Conservation (phyloP, 1,140 invertebrate species). For the Trachymyrmex septentrionalis region DNA sequence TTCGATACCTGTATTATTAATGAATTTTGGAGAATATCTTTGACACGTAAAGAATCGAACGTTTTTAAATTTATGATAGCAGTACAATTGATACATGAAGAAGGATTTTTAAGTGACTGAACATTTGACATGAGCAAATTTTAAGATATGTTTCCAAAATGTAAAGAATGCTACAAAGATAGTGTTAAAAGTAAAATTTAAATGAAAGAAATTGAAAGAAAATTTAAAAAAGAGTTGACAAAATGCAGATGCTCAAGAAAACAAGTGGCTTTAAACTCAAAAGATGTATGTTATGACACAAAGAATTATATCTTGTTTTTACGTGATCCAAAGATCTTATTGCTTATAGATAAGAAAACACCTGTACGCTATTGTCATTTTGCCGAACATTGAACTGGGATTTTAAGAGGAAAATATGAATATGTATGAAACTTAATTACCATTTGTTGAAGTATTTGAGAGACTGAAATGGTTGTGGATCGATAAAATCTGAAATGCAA, state of each 20-base stretch:
- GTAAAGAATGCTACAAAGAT: neutral
- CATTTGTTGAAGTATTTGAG: neutral
- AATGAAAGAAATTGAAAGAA: neutral
- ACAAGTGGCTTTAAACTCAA: neutral
- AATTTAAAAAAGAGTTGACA: neutral
- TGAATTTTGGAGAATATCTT: neutral
- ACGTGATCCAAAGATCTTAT: neutral
- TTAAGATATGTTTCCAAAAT: neutral
- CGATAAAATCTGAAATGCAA: neutral
- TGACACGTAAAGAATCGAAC: too few relatives aligned
- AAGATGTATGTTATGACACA: neutral
- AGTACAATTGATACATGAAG: neutral
- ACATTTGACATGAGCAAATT: neutral
- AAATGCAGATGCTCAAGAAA: neutral
- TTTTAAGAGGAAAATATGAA: constrained; percentile 1
- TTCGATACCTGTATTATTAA: neutral
- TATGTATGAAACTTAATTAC: neutral
- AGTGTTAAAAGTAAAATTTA: neutral
- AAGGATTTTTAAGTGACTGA: constrained; percentile 7
- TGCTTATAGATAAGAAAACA: neutral
- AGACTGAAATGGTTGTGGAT: neutral
- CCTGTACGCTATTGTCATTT: neutral
- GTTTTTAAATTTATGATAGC: neutral
- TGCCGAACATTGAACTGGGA: neutral
- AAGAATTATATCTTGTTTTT: neutral